A percentile compares a stretch with the other conserved stretches of the same genome.
Conservation (phyloP, 2,797 vertebrate genomes). For the Xerus rutilus region DNA sequence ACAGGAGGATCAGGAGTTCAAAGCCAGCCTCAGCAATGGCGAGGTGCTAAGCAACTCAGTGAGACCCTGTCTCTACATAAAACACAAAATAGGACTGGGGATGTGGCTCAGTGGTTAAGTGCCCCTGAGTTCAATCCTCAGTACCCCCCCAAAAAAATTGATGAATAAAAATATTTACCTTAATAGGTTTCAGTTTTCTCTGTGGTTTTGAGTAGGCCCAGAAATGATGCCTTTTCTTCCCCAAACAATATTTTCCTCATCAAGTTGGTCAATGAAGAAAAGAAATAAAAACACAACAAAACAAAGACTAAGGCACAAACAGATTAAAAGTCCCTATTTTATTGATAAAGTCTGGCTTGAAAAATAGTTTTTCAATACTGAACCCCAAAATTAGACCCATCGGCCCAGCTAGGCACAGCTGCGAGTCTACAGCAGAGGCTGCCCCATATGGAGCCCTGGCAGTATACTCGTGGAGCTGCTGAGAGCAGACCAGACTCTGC, state of each 20-base stretch:
- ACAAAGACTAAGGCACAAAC: background rate
- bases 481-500: background rate
- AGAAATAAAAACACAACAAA: background rate
- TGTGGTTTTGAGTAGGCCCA: background rate
- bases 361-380: background rate
- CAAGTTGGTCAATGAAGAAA: background rate
- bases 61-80: too few species aligned
- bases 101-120: too few species aligned
- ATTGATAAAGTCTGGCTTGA: background rate
- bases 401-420: background rate
- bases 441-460: background rate
- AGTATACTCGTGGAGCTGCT: fast-evolving
- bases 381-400: background rate
- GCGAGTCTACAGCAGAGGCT: background rate
- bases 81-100: too few species aligned
- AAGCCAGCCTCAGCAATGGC: too few species aligned
- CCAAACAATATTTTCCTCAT: background rate
- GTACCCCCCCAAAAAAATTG: background rate
- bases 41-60: too few species aligned
- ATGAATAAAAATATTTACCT: background rate
- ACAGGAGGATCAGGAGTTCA: too few species aligned
- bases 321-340: background rate
- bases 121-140: too few species aligned
- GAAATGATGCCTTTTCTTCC: background rate
- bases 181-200: background rate